A percentile compares a stretch with the other conserved stretches of the same genome.
Conservation (phyloP, 2,113 vertebrate genomes). For the Scomber colias region DNA sequence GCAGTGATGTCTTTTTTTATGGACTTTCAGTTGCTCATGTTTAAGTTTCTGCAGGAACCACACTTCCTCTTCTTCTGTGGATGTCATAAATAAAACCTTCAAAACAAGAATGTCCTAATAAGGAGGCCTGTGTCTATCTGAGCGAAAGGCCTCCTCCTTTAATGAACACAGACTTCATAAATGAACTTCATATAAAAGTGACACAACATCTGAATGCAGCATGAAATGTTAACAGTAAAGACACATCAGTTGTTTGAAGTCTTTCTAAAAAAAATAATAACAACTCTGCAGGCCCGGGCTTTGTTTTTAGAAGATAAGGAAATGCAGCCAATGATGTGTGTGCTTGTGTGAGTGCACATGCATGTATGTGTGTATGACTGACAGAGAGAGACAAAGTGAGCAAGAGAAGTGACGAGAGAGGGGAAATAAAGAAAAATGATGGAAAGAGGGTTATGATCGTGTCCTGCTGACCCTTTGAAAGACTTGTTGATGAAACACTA, state of each 20-base stretch:
- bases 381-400: neutral
- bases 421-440: conserved; percentile 12
- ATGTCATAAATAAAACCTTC: conserved; percentile 45
- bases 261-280: conserved; percentile 47
- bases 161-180: conserved; percentile 51
- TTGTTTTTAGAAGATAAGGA: conserved; percentile 50
- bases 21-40: conserved; percentile 26
- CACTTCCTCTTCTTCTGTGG: neutral
- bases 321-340: neutral
- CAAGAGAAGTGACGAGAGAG: neutral
- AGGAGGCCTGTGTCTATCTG: neutral
- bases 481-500: conserved; percentile 30
- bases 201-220: conserved; percentile 41
- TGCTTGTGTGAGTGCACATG: neutral
- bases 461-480: conserved; percentile 44
- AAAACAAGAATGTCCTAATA: conserved; percentile 27
- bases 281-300: conserved; percentile 9
- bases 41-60: conserved; percentile 27
- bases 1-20: conserved; percentile 22
- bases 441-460: conserved; percentile 36
- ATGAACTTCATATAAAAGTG: conserved; percentile 40
- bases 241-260: conserved; percentile 47
- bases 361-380: conserved; percentile 1
- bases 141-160: conserved; percentile 10
- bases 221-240: conserved; percentile 49